Evolutionary conservation across 2,113 vertebrate species (phyloP).

Genomic region (Cryptomyrus ogoouensis): DNA sequence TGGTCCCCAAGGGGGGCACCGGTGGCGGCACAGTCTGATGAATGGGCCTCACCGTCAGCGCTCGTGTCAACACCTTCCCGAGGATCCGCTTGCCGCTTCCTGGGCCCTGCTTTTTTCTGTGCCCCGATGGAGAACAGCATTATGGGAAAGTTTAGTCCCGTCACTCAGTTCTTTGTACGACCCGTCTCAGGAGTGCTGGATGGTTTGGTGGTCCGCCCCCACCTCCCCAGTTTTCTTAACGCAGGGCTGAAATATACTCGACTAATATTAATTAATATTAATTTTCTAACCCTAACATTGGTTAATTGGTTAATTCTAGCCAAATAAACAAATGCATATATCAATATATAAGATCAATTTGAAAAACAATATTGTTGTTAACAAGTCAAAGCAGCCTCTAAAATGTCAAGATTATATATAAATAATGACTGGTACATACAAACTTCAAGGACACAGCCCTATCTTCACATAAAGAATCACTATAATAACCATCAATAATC

Average conservation of each 20-base stretch:
- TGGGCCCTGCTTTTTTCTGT: constrained; percentile 63
- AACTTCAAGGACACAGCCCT: neutral
- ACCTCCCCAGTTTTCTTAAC: neutral
- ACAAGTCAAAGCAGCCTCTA: neutral
- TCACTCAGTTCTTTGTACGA: neutral
- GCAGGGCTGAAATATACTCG: neutral
- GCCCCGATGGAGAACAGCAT: constrained; percentile 55
- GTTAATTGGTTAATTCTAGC: neutral
- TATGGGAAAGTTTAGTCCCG: constrained; percentile 56
- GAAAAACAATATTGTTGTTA: neutral
- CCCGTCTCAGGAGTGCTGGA: neutral
- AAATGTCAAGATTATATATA: neutral
- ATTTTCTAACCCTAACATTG: neutral
- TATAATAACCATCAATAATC: neutral
- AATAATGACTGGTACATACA: neutral
- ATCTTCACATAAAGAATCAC: neutral
- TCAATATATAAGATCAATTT: neutral
- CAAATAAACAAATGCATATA: neutral
- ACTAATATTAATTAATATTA: neutral
- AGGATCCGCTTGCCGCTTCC: constrained; percentile 26
- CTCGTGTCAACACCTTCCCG: constrained; percentile 54
- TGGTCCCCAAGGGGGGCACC: neutral
- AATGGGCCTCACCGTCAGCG: constrained; percentile 60
- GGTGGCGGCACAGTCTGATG: constrained; percentile 60
- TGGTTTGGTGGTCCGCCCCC: neutral